Evolutionary conservation across 2,113 vertebrate genomes (phyloP).

Genomic region (Boleophthalmus pectinirostris): DNA sequence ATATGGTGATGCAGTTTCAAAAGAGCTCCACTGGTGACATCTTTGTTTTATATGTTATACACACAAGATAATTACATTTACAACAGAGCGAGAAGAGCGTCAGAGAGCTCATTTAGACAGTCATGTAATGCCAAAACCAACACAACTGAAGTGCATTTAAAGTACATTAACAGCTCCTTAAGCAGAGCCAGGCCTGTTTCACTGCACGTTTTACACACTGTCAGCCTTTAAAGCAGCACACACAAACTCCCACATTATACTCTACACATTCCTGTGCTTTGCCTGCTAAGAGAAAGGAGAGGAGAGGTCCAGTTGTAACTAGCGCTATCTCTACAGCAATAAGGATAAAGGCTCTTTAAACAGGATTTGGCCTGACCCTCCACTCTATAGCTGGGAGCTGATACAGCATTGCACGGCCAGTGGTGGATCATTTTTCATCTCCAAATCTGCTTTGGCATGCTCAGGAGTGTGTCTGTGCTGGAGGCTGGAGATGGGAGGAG

Average conservation of each 20-base stretch:
- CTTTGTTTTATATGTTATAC: not conserved
- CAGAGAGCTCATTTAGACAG: constrained; percentile 14
- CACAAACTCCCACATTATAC: constrained; percentile 33
- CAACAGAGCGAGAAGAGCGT: not conserved
- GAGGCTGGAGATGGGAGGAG: constrained; percentile 2
- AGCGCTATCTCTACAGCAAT: constrained; percentile 47
- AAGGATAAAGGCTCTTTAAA: constrained; percentile 59
- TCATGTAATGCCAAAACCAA: constrained; percentile 30
- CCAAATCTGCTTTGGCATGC: constrained; percentile 72
- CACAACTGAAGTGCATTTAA: constrained; percentile 43
- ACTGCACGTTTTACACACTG: constrained; percentile 46
- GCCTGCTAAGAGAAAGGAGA: constrained; percentile 9
- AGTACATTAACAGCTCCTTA: constrained; percentile 51
- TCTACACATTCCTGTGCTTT: constrained; percentile 25
- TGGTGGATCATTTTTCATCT: constrained; percentile 73
- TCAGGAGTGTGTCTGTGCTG: constrained; percentile 32
- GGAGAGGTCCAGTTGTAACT: constrained; percentile 27
- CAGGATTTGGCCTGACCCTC: constrained; percentile 62
- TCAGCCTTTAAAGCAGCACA: constrained; percentile 32
- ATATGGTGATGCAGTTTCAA: too few species aligned
- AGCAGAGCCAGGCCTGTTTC: constrained; percentile 50
- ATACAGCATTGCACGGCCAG: constrained; percentile 55
- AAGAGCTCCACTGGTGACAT: not conserved
- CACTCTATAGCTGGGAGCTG: constrained; percentile 63
- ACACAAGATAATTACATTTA: constrained; percentile 1